Conservation (phyloP, 2,113 vertebrate genomes). For the Nothocercus julius region DNA sequence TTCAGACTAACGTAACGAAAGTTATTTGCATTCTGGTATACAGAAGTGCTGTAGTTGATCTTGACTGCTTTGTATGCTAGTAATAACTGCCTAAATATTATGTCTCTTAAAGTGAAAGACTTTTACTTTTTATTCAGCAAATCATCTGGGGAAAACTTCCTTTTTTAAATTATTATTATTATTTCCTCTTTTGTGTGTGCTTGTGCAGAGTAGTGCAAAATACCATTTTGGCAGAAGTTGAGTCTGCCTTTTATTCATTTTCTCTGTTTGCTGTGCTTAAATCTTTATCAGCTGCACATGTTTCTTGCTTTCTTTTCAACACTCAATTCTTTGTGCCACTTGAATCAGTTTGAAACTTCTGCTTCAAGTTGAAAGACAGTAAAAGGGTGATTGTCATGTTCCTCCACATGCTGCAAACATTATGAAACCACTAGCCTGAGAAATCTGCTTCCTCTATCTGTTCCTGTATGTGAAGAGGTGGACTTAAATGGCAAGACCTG, state of each 20-base stretch:
- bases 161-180: neutral
- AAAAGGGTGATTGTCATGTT: conserved; percentile 4
- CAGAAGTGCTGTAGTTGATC: conserved; percentile 52
- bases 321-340: neutral
- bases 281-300: neutral
- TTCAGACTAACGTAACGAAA: conserved; percentile 55
- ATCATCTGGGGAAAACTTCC: conserved; percentile 27
- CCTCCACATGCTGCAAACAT: conserved; percentile 16
- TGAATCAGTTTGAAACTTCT: conserved; percentile 24
- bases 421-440: conserved; percentile 4
- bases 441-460: neutral
- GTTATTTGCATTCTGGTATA: conserved; percentile 70
- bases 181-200: neutral
- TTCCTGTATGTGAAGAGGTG: neutral
- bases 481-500: neutral
- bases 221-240: conserved; percentile 36
- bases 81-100: conserved; percentile 63
- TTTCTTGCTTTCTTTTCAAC: conserved; percentile 19
- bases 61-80: conserved; percentile 38
- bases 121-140: conserved; percentile 19
- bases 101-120: neutral
- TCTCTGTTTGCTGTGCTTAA: neutral
- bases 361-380: conserved; percentile 14
- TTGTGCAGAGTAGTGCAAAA: neutral
- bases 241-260: neutral